Conservation (phyloP, 1,140 invertebrate species). For the Drosophila baimaii region DNA sequence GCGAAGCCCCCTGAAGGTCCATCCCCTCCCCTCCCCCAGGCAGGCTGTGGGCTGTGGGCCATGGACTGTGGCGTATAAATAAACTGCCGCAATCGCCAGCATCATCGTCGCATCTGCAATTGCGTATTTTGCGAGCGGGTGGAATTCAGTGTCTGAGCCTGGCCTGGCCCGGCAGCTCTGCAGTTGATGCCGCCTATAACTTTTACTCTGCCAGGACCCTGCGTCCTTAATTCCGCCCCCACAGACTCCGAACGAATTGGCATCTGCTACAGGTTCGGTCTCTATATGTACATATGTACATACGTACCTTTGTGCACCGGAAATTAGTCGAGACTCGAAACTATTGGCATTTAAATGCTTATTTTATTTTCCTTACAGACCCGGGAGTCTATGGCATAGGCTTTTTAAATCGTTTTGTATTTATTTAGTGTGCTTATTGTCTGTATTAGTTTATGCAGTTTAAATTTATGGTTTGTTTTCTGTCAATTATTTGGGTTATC, state of each 20-base stretch:
- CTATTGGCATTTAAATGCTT: constrained; percentile 26
- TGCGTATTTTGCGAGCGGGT: constrained; percentile 66
- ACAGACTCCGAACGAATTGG: constrained; percentile 22
- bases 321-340: constrained; percentile 33
- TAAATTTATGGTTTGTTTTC: constrained; percentile 3
- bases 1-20: constrained; percentile 10
- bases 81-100: constrained; percentile 79
- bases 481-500: constrained; percentile 4
- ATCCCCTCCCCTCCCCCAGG: constrained; percentile 21
- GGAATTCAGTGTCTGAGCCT: constrained; percentile 43
- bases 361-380: constrained; percentile 4
- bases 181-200: constrained; percentile 32
- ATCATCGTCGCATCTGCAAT: constrained; percentile 81
- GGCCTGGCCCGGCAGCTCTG: constrained; percentile 33
- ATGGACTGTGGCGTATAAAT: constrained; percentile 60
- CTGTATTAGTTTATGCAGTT: neutral
- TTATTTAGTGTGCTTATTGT: constrained; percentile 1
- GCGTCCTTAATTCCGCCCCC: constrained; percentile 20
- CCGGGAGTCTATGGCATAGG: neutral
- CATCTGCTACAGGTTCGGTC: constrained; percentile 19
- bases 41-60: neutral
- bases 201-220: constrained; percentile 33
- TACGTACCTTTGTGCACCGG: constrained; percentile 28
- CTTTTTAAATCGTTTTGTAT: constrained; percentile 2
- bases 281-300: constrained; percentile 2